These are phyloP conservation scores for Leucopsar rothschildi DNA, from an alignment of 2,113 vertebrate species.

Conservation along the genomic window DNA sequence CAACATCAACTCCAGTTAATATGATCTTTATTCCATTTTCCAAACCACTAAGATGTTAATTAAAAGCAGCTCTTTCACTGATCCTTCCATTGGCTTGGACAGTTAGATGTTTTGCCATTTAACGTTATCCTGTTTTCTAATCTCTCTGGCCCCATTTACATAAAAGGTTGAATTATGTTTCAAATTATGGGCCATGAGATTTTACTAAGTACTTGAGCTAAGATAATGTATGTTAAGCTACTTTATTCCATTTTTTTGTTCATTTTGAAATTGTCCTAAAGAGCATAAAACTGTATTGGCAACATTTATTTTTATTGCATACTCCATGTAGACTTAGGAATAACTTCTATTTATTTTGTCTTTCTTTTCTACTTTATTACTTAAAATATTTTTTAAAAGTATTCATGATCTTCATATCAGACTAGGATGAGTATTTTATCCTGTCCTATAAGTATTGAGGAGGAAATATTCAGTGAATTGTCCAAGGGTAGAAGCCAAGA, in stretches of 20 bases:
- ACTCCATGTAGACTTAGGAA: neutral
- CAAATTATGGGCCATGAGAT: neutral
- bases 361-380: neutral
- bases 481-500: neutral
- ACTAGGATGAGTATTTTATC: neutral
- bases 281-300: neutral
- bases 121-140: conserved; percentile 11
- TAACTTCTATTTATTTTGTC: neutral
- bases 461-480: neutral
- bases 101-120: neutral
- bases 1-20: conserved; percentile 28
- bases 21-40: conserved; percentile 1
- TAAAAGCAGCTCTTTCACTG: conserved; percentile 15
- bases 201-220: neutral
- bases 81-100: neutral
- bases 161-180: neutral
- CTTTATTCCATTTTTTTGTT: neutral
- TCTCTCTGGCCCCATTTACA: neutral
- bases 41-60: conserved; percentile 41
- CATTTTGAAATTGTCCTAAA: neutral
- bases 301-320: neutral
- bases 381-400: neutral
- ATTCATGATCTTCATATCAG: neutral
- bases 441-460: neutral
- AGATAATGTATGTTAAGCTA: neutral